Evolutionary conservation across 2,888 invertebrate species (phyloP).

Genomic region (Atethmia centrago): DNA sequence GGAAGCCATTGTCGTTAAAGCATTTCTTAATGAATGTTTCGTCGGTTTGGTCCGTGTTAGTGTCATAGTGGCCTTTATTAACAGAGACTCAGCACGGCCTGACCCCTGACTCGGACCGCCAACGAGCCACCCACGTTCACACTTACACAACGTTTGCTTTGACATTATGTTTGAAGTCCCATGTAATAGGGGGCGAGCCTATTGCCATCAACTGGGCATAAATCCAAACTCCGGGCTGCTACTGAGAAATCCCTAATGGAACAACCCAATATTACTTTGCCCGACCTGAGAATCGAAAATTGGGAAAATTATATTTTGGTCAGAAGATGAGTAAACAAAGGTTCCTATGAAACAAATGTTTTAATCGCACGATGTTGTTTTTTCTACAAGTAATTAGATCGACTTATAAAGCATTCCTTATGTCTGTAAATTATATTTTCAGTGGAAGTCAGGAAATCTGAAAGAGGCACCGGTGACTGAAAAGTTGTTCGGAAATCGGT

Average conservation of each 20-base stretch:
- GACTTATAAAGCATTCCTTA: constrained; percentile 4
- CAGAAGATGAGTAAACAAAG: constrained; percentile 32
- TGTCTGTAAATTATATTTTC: not conserved
- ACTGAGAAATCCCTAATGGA: too few species aligned
- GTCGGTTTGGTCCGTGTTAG: constrained; percentile 38
- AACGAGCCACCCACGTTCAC: constrained; percentile 41
- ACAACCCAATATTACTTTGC: too few species aligned
- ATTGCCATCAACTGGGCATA: too few species aligned
- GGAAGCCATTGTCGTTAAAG: constrained; percentile 65
- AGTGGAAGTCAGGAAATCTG: too few species aligned
- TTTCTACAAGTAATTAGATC: constrained; percentile 14
- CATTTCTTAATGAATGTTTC: constrained; percentile 65
- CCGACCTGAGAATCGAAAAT: too few species aligned
- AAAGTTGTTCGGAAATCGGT: too few species aligned
- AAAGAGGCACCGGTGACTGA: too few species aligned
- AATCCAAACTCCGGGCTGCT: too few species aligned
- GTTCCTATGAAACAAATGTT: not conserved
- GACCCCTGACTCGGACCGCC: constrained; percentile 52
- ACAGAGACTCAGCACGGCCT: constrained; percentile 38
- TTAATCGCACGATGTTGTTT: constrained; percentile 1
- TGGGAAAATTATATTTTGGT: constrained; percentile 40
- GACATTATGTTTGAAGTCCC: too few species aligned
- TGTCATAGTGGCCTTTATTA: constrained; percentile 68
- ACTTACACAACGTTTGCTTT: too few species aligned
- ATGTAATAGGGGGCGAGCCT: too few species aligned